These are phyloP conservation scores for Poeciliopsis paucimaculata DNA, from an alignment of 2,797 vertebrate genomes.

Conservation along the genomic window DNA sequence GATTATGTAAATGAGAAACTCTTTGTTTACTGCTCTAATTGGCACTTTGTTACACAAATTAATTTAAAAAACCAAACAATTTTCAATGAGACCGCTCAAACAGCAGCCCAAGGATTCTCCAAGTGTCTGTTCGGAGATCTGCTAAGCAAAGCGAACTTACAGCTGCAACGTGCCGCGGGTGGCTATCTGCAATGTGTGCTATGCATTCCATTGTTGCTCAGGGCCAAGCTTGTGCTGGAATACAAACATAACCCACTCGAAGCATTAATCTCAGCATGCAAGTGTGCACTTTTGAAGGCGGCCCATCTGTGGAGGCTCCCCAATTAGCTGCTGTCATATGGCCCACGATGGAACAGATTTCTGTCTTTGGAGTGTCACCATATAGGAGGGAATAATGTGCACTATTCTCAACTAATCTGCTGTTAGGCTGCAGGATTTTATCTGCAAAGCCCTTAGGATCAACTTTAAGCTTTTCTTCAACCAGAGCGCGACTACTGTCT, in stretches of 20 bases:
- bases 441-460: slow-evolving; percentile 33
- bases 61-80: slow-evolving; percentile 1
- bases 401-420: slow-evolving; percentile 37
- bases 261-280: slow-evolving; percentile 58
- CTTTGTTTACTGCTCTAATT: neutral
- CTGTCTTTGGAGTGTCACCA: slow-evolving; percentile 33
- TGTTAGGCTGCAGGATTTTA: slow-evolving; percentile 28
- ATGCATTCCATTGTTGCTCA: slow-evolving; percentile 25
- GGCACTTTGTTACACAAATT: neutral
- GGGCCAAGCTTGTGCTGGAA: slow-evolving; percentile 44
- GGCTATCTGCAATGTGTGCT: slow-evolving; percentile 30
- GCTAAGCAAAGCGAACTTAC: slow-evolving; percentile 6
- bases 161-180: slow-evolving; percentile 15
- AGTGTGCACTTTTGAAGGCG: slow-evolving; percentile 53
- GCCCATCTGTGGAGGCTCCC: slow-evolving; percentile 68
- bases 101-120: neutral
- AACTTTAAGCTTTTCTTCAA: slow-evolving; percentile 32
- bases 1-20: neutral
- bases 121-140: slow-evolving; percentile 14
- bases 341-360: slow-evolving; percentile 58
- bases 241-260: slow-evolving; percentile 61
- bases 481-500: slow-evolving; percentile 14
- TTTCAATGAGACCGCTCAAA: slow-evolving; percentile 12
- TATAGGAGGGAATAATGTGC: slow-evolving; percentile 33
- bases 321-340: slow-evolving; percentile 73